Percentiles rank a stretch among this genome's conserved stretches.
Conservation (phyloP, 2,888 invertebrate species). For the Thumatha senex region DNA sequence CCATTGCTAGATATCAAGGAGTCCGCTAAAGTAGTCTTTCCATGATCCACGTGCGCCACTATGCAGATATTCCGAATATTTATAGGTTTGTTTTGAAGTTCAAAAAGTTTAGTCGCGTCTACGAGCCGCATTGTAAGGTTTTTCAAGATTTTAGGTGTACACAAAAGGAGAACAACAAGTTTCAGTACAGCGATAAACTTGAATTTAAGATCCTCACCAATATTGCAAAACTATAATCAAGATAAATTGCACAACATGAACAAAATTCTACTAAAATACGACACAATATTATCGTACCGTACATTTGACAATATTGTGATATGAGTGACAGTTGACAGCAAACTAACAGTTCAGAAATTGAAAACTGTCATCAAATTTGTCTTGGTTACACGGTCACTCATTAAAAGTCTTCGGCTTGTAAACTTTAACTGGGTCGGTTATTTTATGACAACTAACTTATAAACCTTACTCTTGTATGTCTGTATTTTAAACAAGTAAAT, state of each 20-base stretch:
- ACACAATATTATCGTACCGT: background rate
- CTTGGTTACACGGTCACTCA: too few species aligned
- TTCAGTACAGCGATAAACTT: slow-evolving; percentile 19
- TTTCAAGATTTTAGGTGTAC: slow-evolving; percentile 7
- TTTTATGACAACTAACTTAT: too few species aligned
- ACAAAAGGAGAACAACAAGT: slow-evolving; percentile 5
- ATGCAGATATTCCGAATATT: slow-evolving; percentile 97
- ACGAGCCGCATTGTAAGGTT: slow-evolving; percentile 81
- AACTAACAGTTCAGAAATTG: background rate
- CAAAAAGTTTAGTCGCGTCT: slow-evolving; percentile 80
- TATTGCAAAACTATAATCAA: slow-evolving; percentile 36
- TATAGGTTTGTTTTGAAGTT: slow-evolving; percentile 87
- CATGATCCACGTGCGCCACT: slow-evolving; percentile 99
- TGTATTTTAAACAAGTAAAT: too few species aligned
- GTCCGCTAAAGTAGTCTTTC: slow-evolving; percentile 98
- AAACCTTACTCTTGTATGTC: too few species aligned
- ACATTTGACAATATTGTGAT: slow-evolving; percentile 33
- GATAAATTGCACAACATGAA: slow-evolving; percentile 59
- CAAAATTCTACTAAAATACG: slow-evolving; percentile 27
- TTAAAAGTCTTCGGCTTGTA: too few species aligned
- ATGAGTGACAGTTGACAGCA: slow-evolving; percentile 17
- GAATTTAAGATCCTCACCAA: slow-evolving; percentile 17
- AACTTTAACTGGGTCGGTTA: too few species aligned
- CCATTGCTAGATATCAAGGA: slow-evolving; percentile 97
- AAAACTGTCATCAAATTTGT: background rate